Conservation (phyloP, 2,888 invertebrate genomes). For the Icerya purchasi region DNA sequence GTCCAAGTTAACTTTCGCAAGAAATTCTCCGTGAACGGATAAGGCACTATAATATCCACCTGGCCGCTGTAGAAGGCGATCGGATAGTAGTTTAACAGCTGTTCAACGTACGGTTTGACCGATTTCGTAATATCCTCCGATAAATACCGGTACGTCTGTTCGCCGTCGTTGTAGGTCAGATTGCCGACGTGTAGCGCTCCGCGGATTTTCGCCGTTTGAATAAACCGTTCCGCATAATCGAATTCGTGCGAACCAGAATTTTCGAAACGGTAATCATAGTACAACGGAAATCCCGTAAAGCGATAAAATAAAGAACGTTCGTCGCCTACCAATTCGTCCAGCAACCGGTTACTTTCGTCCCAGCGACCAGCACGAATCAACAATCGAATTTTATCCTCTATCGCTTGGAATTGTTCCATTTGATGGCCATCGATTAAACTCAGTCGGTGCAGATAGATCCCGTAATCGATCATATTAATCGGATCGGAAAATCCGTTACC, state of each 20-base stretch:
- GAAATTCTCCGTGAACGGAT: slow-evolving; percentile 1
- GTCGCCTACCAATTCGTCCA: too few relatives aligned
- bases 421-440: slow-evolving; percentile 30
- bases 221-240: slow-evolving; percentile 12
- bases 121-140: slow-evolving; percentile 58
- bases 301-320: too few relatives aligned
- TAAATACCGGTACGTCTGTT: slow-evolving; percentile 42
- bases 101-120: slow-evolving; percentile 46
- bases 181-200: slow-evolving; percentile 26
- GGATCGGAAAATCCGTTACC: slow-evolving; percentile 67
- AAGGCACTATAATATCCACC: slow-evolving; percentile 35
- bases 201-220: slow-evolving; percentile 13
- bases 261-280: slow-evolving; percentile 20
- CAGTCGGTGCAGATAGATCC: slow-evolving; percentile 56
- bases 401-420: slow-evolving; percentile 16
- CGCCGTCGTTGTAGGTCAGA: slow-evolving; percentile 4
- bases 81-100: slow-evolving; percentile 36
- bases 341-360: too few relatives aligned
- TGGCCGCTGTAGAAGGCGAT: slow-evolving; percentile 75
- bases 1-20: slow-evolving; percentile 35
- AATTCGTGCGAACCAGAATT: too few relatives aligned
- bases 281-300: too few relatives aligned
- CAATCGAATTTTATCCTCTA: slow-evolving; percentile 17
- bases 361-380: too few relatives aligned
- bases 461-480: slow-evolving; percentile 49